Percentiles rank a stretch among this genome's conserved stretches.
These are phyloP conservation scores for Alloscopus bannaensis DNA, from an alignment of 2,888 invertebrate genomes.

Conservation along the genomic window DNA sequence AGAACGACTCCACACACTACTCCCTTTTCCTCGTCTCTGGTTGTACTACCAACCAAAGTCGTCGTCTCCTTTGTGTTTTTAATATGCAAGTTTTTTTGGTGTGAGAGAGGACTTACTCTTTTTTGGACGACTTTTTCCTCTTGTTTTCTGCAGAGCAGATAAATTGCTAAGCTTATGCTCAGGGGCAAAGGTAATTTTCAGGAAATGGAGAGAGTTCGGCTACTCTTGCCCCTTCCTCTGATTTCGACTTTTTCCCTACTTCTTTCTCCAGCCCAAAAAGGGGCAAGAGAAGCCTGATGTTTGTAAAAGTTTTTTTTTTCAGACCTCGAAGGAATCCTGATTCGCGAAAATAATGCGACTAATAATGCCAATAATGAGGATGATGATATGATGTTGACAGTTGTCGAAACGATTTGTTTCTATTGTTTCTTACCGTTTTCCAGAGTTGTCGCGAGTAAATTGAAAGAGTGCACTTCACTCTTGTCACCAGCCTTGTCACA, in stretches of 20 bases:
- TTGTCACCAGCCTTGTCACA: too few species aligned
- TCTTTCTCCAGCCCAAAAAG: too few species aligned
- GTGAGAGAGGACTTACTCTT: not conserved
- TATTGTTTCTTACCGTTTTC: slow-evolving; percentile 19
- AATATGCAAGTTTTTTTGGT: too few species aligned
- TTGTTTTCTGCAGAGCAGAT: slow-evolving; percentile 45
- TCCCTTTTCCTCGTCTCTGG: too few species aligned
- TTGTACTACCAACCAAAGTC: too few species aligned
- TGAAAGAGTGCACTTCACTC: not conserved
- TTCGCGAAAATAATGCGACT: too few species aligned
- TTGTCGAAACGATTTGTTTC: slow-evolving; percentile 27
- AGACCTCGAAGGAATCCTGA: too few species aligned
- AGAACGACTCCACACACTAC: too few species aligned
- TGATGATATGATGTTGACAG: not conserved
- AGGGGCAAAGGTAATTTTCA: slow-evolving; percentile 60
- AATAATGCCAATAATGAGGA: not conserved
- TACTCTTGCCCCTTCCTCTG: slow-evolving; percentile 21
- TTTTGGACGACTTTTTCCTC: too few species aligned
- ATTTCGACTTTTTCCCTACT: not conserved
- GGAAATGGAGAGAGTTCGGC: slow-evolving; percentile 38
- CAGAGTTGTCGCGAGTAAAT: slow-evolving; percentile 14
- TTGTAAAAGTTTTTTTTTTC: slow-evolving; percentile 11
- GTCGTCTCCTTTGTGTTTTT: too few species aligned
- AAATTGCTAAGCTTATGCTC: slow-evolving; percentile 55
- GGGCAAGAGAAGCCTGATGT: too few species aligned